These are phyloP conservation scores for Bemisia tabaci DNA, from an alignment of 1,140 invertebrate genomes.

Conservation along the genomic window DNA sequence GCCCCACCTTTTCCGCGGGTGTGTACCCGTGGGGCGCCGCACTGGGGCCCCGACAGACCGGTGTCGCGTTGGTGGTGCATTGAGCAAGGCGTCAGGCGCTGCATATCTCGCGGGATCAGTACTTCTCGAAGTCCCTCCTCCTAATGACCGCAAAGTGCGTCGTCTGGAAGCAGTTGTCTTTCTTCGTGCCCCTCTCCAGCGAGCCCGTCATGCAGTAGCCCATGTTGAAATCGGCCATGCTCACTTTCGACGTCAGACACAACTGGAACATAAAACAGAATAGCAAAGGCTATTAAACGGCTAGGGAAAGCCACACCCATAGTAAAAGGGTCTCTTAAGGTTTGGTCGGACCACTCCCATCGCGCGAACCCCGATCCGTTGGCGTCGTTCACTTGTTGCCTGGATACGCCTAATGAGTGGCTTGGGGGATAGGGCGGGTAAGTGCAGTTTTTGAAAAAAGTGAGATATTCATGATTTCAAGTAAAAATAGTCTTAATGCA, in stretches of 20 bases:
- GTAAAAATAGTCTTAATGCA: no score
- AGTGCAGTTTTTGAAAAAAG: no score
- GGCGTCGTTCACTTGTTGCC: no score
- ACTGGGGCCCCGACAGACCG: no score
- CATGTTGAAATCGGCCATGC: slow-evolving; percentile 70
- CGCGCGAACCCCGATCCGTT: no score
- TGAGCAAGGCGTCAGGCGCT: no score
- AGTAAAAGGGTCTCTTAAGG: slow-evolving; percentile 10
- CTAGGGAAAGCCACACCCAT: slow-evolving; percentile 11
- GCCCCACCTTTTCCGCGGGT: no score
- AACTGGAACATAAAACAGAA: slow-evolving; percentile 34
- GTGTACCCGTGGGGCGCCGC: no score
- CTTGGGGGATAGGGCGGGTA: no score
- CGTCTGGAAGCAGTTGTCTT: slow-evolving; percentile 61
- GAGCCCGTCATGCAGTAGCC: slow-evolving; percentile 77
- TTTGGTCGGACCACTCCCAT: not conserved
- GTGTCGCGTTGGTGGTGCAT: no score
- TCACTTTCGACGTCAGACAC: slow-evolving; percentile 60
- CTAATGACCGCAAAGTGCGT: slow-evolving; percentile 70
- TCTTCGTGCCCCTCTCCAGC: slow-evolving; percentile 60
- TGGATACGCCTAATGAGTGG: no score
- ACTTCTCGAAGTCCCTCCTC: slow-evolving; percentile 17
- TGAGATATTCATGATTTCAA: no score
- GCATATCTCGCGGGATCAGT: slow-evolving; percentile 9
- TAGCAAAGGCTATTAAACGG: not conserved